Evolutionary conservation across 2,888 invertebrate genomes (phyloP).

Genomic region (Lepidonotus clava): DNA sequence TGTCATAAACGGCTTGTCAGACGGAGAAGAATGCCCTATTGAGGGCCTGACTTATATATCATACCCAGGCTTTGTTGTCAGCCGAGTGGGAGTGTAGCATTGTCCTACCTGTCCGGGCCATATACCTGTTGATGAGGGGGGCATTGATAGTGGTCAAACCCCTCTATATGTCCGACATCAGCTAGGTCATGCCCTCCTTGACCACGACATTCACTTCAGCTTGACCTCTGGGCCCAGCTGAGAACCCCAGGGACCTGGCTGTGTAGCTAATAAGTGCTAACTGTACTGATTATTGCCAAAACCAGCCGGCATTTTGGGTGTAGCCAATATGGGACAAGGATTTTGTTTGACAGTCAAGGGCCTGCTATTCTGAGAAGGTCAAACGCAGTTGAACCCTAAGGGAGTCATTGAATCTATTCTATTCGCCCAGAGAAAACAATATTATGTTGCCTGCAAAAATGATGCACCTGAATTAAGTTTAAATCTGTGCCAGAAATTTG

Average conservation of each 20-base stretch:
- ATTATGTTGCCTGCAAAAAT: too few relatives aligned
- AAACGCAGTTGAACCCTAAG: neutral
- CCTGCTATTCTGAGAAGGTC: neutral
- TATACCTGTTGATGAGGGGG: neutral
- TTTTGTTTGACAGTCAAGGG: slow-evolving; percentile 33
- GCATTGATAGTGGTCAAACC: slow-evolving; percentile 24
- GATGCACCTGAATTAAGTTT: too few relatives aligned
- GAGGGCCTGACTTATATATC: neutral
- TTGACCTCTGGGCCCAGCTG: slow-evolving; percentile 27
- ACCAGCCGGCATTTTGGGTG: neutral
- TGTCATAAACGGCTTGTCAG: slow-evolving; percentile 41
- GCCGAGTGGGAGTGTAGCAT: neutral
- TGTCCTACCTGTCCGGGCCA: neutral
- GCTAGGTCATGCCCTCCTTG: slow-evolving; percentile 44
- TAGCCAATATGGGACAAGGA: neutral
- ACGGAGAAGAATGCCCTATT: slow-evolving; percentile 22
- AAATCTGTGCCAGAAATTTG: too few relatives aligned
- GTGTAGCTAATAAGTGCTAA: slow-evolving; percentile 44
- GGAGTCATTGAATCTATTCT: neutral
- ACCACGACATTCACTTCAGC: neutral
- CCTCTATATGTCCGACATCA: slow-evolving; percentile 25
- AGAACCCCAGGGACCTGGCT: neutral
- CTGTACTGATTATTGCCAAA: slow-evolving; percentile 11
- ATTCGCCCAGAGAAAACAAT: too few relatives aligned
- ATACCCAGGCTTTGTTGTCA: slow-evolving; percentile 26